These are phyloP conservation scores for Gari tellinella DNA, from an alignment of 2,888 invertebrate species.

Conservation along the genomic window DNA sequence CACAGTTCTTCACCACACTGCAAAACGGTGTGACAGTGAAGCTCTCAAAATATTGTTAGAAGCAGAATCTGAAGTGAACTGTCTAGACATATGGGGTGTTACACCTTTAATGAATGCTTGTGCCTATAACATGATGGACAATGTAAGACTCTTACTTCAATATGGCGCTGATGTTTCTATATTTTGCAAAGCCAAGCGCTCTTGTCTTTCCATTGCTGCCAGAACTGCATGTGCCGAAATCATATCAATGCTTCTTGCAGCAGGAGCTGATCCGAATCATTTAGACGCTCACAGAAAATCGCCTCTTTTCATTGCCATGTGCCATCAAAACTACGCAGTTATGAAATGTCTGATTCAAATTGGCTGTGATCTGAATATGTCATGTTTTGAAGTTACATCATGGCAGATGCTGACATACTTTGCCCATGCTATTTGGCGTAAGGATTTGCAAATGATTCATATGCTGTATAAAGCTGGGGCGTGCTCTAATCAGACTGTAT, in stretches of 20 bases:
- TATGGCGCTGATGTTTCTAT: conserved; percentile 48
- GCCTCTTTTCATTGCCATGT: conserved; percentile 52
- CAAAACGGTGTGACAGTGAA: conserved; percentile 32
- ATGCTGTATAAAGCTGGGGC: conserved; percentile 48
- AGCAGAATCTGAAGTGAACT: conserved; percentile 41
- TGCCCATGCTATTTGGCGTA: conserved; percentile 31
- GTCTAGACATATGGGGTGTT: conserved; percentile 42
- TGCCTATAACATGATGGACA: conserved; percentile 35
- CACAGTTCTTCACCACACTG: conserved; percentile 48
- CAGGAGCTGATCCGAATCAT: conserved; percentile 50
- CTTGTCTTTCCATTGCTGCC: conserved; percentile 47
- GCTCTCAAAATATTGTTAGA: conserved; percentile 40
- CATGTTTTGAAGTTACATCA: conserved; percentile 36
- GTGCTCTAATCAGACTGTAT: conserved; percentile 26
- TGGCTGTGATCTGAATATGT: conserved; percentile 40
- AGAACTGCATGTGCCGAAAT: conserved; percentile 39
- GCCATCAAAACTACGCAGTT: conserved; percentile 49
- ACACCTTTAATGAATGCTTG: conserved; percentile 52
- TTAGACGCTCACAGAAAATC: conserved; percentile 48
- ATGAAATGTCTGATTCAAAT: conserved; percentile 38
- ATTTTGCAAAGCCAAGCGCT: conserved; percentile 28
- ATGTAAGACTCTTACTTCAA: conserved; percentile 34
- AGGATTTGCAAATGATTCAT: conserved; percentile 45
- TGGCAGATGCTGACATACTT: conserved; percentile 41
- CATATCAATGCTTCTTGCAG: conserved; percentile 33